phyloP scores from a whole-genome alignment of 2,113 vertebrate species.

The Vidua macroura region DNA sequence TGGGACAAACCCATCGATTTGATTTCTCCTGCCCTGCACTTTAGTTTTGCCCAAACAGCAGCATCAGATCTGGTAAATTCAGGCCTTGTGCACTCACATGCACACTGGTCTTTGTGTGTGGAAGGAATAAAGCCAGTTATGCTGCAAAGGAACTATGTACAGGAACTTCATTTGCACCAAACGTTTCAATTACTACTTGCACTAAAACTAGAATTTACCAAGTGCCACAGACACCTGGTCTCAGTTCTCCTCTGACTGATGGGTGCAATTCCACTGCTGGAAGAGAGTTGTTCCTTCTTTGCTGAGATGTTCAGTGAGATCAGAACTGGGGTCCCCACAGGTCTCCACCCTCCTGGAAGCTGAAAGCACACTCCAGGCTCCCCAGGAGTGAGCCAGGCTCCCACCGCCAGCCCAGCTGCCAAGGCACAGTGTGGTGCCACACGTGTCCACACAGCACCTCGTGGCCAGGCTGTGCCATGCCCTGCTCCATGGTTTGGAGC shows the following conservation, averaged over 20 bases:
- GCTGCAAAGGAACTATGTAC: slow-evolving; percentile 23
- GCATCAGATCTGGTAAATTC: neutral
- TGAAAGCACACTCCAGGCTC: neutral
- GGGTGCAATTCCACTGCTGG: neutral
- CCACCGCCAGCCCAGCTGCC: rapidly evolving
- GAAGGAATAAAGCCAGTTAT: slow-evolving; percentile 56
- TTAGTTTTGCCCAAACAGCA: neutral
- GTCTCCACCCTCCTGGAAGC: neutral
- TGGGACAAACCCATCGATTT: neutral
- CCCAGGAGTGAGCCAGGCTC: neutral
- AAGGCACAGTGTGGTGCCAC: rapidly evolving
- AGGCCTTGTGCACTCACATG: neutral
- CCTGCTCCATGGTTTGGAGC: rapidly evolving
- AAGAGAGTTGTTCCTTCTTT: neutral
- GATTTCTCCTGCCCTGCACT: neutral
- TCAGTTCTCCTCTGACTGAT: neutral
- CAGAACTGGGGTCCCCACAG: neutral
- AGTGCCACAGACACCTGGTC: slow-evolving; percentile 36
- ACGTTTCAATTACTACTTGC: slow-evolving; percentile 5
- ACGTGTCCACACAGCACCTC: rapidly evolving
- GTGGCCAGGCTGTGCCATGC: neutral
- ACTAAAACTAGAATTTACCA: slow-evolving; percentile 47
- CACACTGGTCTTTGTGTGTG: neutral
- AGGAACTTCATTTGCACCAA: slow-evolving; percentile 52
- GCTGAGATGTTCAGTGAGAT: neutral